Evolutionary conservation across 2,797 vertebrate species (phyloP), one percentile per base, ranked within the genome.

Genomic region (Xerus rutilus): DNA sequence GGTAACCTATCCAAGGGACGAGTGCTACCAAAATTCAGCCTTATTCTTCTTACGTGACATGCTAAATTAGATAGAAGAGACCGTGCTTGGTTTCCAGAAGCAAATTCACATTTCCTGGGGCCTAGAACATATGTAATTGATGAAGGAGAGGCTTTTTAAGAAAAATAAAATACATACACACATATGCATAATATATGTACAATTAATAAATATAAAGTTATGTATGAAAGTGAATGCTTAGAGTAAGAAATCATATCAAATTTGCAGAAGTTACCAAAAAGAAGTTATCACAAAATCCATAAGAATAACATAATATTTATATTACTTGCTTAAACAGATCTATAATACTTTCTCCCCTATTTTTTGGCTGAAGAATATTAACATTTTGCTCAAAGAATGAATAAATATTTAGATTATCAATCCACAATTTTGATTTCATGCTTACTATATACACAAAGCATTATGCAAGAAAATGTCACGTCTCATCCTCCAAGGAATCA

Each of bases 401-500:
- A 97, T 84, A 70, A 87, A 72, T 20, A 4, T 77, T 94, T 86
- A 93, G 25, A 89, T 49, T 74, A 70, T 72, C 13, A 96, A 77
- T 43, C 21, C 20, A 45, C 2, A 72, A 45, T 78, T 96, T 89
- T 59, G 73, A 95, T 70, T 94, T 93, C 72, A 20, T 35, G 25
- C 6, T 78, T 88, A 74, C 72, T 90, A 25, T 92, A 25, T 76
- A 73, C 12, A 69, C 32, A 77, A 95, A 86, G n/a, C 25, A 94
- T 69, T 89, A 57, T 62, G 13, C 52, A n/a, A 11, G 21, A 76
- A 88, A 93, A 81, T 1, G 23, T 54, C 70, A 84, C 21, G 18
- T 84, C 54, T 79, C 65, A 13, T 72, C 17, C 39, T 11, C 54
- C 43, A 84, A 85, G 23, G 43, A 92, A 74, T 74, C 43, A 89